Conservation (phyloP, 2,113 vertebrate species). For the Scytalopus superciliaris region DNA sequence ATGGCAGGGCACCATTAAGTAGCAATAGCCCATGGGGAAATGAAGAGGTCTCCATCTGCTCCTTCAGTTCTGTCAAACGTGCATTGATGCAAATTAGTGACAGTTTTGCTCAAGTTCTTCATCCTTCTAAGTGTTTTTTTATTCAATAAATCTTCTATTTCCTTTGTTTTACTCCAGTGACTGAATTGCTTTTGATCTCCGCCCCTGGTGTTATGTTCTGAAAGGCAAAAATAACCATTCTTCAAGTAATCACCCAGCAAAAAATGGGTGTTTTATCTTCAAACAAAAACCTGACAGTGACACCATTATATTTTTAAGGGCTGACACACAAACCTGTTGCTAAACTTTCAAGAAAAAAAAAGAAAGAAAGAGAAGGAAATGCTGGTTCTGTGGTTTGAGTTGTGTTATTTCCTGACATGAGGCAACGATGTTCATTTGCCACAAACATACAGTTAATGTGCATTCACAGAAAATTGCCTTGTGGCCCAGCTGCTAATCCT, state of each 20-base stretch:
- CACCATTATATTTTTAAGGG: background rate
- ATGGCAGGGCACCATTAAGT: background rate
- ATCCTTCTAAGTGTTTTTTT: background rate
- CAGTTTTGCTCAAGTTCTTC: background rate
- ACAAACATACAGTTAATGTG: background rate
- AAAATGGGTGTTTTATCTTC: background rate
- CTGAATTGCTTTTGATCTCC: background rate
- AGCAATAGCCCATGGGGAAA: rapidly evolving
- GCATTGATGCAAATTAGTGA: background rate
- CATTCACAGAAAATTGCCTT: background rate
- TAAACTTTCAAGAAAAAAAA: background rate
- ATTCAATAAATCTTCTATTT: background rate
- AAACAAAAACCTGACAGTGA: background rate
- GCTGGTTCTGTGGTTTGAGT: background rate
- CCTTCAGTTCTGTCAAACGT: background rate
- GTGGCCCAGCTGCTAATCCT: background rate
- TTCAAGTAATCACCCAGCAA: background rate
- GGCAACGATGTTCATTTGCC: background rate
- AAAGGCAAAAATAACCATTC: background rate
- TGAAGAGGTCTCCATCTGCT: background rate
- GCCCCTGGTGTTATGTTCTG: background rate
- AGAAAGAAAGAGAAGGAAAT: background rate
- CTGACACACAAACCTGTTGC: background rate
- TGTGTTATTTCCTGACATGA: constrained; percentile 18
- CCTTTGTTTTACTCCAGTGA: background rate